Base-by-base conservation (phyloP, 1,140 invertebrate genomes). In the Druon quercuslanigerum region DNA sequence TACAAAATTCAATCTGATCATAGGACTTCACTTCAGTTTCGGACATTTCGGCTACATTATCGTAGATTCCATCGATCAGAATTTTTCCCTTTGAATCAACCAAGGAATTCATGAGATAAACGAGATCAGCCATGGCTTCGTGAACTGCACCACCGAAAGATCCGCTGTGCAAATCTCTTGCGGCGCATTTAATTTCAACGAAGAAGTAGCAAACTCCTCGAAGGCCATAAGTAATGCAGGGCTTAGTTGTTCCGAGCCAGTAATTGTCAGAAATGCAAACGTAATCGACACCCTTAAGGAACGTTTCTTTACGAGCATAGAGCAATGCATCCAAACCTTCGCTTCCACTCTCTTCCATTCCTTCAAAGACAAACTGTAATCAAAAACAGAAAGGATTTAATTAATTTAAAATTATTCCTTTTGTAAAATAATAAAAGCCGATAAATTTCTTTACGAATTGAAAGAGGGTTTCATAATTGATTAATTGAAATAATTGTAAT, bases 261-360 rank as follows among this genome's bases (percentile, higher is more conserved):
- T 99, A 99, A 92, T 99, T 99, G 88, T 99, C 99, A 56, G 98
- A 99, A 86, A 99, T 99, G 88, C 98, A 99, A 50, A 99, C 97
- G 92, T 95, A 99, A 89, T 99, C 98, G 0, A 98, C 94, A 88
- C 94, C 93, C 74, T 94, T 92, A 16, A 99, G 93, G 88, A 99
- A 99, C 17, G 90, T 92, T 75, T 95, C 93, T 89, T 98, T 97
- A 79, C 93, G 92, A 6, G 94, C 88, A 79, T 94, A 91, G 2
- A 99, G 91, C 16, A 99, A 90, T 4, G 97, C 96, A 89, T 99
- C 98, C 13, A 99, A 92, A 46, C 98, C 98, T 90, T 97, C 96
- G 78, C 98, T 99, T 9, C 98, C 98, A 85, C 95, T 96, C 91
- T 99, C 99, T 92, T 99, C 99, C 98, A 99, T 99, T 60, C 97